Evolutionary conservation across 2,113 vertebrate genomes (phyloP), one percentile per base, ranked within the genome.

Genomic region (Speoplatyrhinus poulsoni): DNA sequence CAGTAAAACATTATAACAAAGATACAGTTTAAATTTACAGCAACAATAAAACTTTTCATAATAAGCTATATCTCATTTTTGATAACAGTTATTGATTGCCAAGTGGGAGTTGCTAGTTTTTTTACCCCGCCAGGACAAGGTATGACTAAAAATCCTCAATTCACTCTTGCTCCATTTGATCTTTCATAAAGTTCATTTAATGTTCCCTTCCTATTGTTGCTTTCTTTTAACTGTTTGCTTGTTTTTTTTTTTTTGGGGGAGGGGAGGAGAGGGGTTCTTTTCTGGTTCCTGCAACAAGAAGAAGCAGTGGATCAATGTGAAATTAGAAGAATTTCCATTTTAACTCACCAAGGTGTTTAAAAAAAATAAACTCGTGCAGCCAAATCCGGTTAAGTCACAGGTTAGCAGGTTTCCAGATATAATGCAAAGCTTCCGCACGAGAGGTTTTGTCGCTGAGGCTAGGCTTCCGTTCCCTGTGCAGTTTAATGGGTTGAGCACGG

Each of bases 1-100:
- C 73, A 73, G 32, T 56, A 72, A 79, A 75, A 80, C 72, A 78
- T 74, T 66, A 76, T 73, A 83, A 78, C 77, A 85, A 89, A 82
- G 78, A 70, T 67, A 83, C 65, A 72, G 72, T 60, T 68, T 73
- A 79, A 49, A 86, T 83, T 81, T 83, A 87, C 73, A 84, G 59
- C 57, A 77, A 83, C 76, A 82, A 73, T 82, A 79, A 77, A 83
- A 59, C 26, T 58, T 63, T 68, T 75, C 71, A 79, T 50, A 67
- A 70, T 64, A 73, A 84, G 50, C 56, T 65, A 64, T 59, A 19
- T 65, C 33, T 73, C 12, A 6, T 69, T 52, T 26, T 36, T 50
- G 9, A 62, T 46, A 17, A 81, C 33, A 76, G 82, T 82, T 83
- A 77, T 72, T 81, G 79, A 80, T 86, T 81, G 72, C 68, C 76